phyloP scores from a whole-genome alignment of 2,113 vertebrate genomes.

The Cryptomyrus ogoouensis region DNA sequence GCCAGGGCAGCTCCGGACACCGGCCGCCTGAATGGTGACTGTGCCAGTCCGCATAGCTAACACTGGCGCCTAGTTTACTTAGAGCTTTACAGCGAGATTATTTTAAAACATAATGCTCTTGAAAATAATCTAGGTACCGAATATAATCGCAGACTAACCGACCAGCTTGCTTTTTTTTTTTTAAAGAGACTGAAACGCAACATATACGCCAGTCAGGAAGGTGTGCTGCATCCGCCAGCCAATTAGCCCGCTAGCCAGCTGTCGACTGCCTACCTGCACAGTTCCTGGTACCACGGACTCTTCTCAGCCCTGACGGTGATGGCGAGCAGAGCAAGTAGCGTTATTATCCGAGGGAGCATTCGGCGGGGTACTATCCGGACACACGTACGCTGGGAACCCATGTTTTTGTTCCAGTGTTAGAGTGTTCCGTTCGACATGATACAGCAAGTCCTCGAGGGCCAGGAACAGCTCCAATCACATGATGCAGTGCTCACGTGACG shows the following conservation, averaged over 20 bases:
- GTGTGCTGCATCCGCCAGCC: neutral
- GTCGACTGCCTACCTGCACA: constrained; percentile 41
- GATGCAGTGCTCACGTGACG: constrained; percentile 28
- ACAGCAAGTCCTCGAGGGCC: constrained; percentile 34
- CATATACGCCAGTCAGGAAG: neutral
- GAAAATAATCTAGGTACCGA: neutral
- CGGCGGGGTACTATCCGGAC: neutral
- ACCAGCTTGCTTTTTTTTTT: neutral
- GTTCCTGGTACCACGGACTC: constrained; percentile 37
- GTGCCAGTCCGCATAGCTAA: neutral
- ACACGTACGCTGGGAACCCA: constrained; percentile 10
- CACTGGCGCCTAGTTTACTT: neutral
- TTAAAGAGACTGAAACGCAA: neutral
- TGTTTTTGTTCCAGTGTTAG: constrained; percentile 21
- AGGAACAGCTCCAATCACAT: constrained; percentile 40
- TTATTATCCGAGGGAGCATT: neutral
- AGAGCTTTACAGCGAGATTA: neutral
- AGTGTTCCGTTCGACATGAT: constrained; percentile 36
- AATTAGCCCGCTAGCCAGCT: neutral
- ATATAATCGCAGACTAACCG: neutral
- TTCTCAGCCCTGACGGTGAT: neutral
- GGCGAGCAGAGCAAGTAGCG: neutral
- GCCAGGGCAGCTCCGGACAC: neutral
- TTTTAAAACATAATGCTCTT: neutral
- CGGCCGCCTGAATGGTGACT: neutral